Conservation (phyloP, 2,888 invertebrate genomes). For the Microplitis manilae region DNA sequence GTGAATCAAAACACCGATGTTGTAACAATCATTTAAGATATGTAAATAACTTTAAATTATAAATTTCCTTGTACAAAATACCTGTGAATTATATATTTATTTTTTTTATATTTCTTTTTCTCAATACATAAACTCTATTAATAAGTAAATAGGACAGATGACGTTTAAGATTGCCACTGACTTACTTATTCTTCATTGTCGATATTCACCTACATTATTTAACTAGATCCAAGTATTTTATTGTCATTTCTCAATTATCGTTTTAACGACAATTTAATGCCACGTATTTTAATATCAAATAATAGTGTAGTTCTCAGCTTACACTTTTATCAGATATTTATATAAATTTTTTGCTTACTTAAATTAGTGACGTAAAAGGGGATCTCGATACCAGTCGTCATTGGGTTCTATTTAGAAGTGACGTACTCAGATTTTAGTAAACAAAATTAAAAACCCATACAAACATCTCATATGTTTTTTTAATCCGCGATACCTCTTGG, state of each 20-base stretch:
- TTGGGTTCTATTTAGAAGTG: not conserved
- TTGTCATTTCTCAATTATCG: not conserved
- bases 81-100: not conserved
- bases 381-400: no score
- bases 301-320: not conserved
- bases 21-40: constrained; percentile 3
- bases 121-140: not conserved
- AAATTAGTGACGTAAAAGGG: no score
- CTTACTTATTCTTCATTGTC: not conserved
- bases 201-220: not conserved
- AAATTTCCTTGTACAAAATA: constrained; percentile 2
- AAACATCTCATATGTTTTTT: not conserved
- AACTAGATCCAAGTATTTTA: not conserved
- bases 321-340: not conserved
- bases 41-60: constrained; percentile 6
- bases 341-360: no score
- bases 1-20: constrained; percentile 26
- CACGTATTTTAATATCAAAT: not conserved
- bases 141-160: not conserved
- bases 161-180: not conserved
- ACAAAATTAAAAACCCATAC: not conserved
- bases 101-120: not conserved
- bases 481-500: not conserved
- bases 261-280: not conserved
- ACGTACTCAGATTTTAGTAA: not conserved